A percentile compares a stretch with the other conserved stretches of the same genome.
Conservation (phyloP, 2,113 vertebrate genomes). For the Percopsis transmontana region DNA sequence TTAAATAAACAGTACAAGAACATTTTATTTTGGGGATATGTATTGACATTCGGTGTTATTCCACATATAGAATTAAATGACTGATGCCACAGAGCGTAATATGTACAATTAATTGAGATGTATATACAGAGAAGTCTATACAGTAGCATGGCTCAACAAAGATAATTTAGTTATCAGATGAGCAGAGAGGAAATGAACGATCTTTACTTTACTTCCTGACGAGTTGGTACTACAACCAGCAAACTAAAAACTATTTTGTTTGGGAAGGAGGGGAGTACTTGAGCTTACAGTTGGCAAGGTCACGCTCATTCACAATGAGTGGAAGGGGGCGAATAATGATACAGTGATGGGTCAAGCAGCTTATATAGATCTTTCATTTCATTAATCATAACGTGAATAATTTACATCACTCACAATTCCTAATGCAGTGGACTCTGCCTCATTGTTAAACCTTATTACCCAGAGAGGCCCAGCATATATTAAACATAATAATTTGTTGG, state of each 20-base stretch:
- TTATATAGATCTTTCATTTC: constrained; percentile 68
- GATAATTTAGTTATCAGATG: too few relatives aligned
- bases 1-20: too few relatives aligned
- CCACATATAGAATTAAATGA: too few relatives aligned
- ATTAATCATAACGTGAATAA: constrained; percentile 75
- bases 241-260: constrained; percentile 53
- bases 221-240: background rate
- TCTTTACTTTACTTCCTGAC: constrained; percentile 17
- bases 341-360: constrained; percentile 53
- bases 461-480: constrained; percentile 71
- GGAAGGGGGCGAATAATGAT: constrained; percentile 51
- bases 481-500: constrained; percentile 63
- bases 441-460: constrained; percentile 66
- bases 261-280: constrained; percentile 26
- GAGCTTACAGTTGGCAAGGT: constrained; percentile 61
- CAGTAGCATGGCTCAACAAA: too few relatives aligned
- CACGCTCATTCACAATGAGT: constrained; percentile 40
- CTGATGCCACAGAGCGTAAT: too few relatives aligned
- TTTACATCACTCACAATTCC: constrained; percentile 71
- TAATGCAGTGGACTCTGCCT: constrained; percentile 60
- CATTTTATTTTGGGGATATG: too few relatives aligned
- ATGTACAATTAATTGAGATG: too few relatives aligned
- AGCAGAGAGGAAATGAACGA: too few relatives aligned
- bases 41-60: too few relatives aligned
- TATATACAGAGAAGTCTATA: too few relatives aligned